Percentiles rank a stretch among this genome's conserved stretches.
These are phyloP conservation scores for Glossophaga mutica DNA, from an alignment of 2,797 vertebrate genomes.

Conservation along the genomic window DNA sequence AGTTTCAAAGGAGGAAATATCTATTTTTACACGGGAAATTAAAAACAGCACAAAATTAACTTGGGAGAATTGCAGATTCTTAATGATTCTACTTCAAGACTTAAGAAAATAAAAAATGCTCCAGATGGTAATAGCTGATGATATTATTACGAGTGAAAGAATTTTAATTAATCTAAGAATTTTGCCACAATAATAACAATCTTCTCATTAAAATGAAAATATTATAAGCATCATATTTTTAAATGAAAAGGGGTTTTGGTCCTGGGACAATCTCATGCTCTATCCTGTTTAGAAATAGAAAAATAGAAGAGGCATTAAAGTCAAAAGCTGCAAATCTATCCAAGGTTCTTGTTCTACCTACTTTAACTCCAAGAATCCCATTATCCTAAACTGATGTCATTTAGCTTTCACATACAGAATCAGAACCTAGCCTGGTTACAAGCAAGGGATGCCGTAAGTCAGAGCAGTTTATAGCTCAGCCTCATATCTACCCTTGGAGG, in stretches of 20 bases:
- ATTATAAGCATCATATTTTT: not conserved
- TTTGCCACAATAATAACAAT: not conserved
- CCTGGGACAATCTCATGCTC: not conserved
- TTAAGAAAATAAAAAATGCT: not conserved
- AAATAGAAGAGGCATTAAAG: not conserved
- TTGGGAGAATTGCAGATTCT: not conserved
- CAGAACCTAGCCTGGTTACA: not conserved
- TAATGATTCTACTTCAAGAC: not conserved
- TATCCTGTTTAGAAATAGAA: not conserved
- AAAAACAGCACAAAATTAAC: not conserved
- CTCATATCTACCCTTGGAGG: not conserved
- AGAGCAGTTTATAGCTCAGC: not conserved
- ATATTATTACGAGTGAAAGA: not conserved
- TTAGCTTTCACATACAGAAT: not conserved
- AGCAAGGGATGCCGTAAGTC: not conserved
- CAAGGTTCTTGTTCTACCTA: not conserved
- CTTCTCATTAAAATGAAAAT: not conserved
- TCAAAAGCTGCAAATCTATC: not conserved
- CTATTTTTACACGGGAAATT: not conserved
- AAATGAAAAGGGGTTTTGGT: not conserved
- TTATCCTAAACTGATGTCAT: not conserved
- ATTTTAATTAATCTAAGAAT: not conserved
- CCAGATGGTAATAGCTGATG: not conserved
- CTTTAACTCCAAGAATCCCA: not conserved
- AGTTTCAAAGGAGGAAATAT: not conserved